These are phyloP conservation scores for Mantis religiosa DNA, from an alignment of 2,888 invertebrate genomes.

Conservation along the genomic window DNA sequence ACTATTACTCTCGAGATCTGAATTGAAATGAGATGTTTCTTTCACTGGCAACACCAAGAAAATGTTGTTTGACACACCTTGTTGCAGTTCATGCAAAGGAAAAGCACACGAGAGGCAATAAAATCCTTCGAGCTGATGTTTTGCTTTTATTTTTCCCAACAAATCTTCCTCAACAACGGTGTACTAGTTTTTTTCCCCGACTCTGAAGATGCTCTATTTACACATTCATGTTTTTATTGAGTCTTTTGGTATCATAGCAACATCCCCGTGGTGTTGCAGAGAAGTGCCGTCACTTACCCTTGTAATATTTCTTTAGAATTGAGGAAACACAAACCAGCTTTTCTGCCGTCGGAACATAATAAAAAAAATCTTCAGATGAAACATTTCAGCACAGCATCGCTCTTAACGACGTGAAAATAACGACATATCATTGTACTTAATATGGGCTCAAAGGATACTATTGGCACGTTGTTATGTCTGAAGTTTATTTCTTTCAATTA, in stretches of 20 bases:
- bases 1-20: too few species aligned
- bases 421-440: too few species aligned
- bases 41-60: neutral
- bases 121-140: neutral
- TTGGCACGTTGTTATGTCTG: too few species aligned
- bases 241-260: neutral
- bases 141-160: neutral
- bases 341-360: neutral
- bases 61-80: neutral
- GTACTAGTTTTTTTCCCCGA: neutral
- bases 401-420: too few species aligned
- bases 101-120: neutral
- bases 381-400: too few species aligned
- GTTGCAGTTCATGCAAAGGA: neutral
- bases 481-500: too few species aligned
- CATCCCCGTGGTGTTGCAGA: neutral
- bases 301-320: neutral
- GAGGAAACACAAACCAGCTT: neutral
- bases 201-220: neutral
- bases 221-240: neutral
- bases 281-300: neutral
- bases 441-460: too few species aligned
- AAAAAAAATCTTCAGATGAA: neutral
- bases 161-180: neutral
- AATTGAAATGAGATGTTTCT: too few species aligned